Base-by-base conservation (phyloP, 2,113 vertebrate genomes). In the Clinocottus analis region DNA sequence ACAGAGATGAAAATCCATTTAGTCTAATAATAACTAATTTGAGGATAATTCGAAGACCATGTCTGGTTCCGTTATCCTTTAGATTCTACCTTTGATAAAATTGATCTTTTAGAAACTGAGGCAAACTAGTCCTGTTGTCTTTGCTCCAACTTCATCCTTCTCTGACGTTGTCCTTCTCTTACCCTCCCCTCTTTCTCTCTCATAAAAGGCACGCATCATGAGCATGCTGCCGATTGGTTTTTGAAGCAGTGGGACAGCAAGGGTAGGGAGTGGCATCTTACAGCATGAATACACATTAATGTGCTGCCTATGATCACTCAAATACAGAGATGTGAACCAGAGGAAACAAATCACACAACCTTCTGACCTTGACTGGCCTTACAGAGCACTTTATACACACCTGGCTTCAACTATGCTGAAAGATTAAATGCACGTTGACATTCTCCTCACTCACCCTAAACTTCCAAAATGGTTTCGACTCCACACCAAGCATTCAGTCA, bases 211-310 rank as follows among this genome's bases (percentile, higher is more conserved):
- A 86, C 19, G 79, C 84, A 89, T 85, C 83, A 74, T 45, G 72
- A 88, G 90, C 79, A 84, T 69, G 86, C 83, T 71, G 85, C 85
- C 83, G 51, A 92, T 91, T 92, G 93, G 90, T 75, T 87, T 92
- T 71, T 78, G 56, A 82, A 82, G 74, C 72, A 75, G 72, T 39
- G 60, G 83, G 79, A 75, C 64, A 81, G 71, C 55, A 62, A 70
- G 64, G 45, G 68, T 64, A 87, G 83, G 88, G 90, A 89, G 87
- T 87, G 84, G 86, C 82, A 84, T 87, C 61, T 75, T 25, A 70
- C 41, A 47, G 53, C 39, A 33, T 56, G 65, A 80, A 85, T 65
- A 51, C 39, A 63, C 47, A 81, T 68, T 45, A 25, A 64, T 58
- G 45, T 74, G 41, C 72, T 60, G 10, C 7, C 19, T 33, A 47